A percentile compares a stretch with the other conserved stretches of the same genome.
Conservation (phyloP, 2,797 vertebrate genomes). For the Darevskia nairensis region DNA sequence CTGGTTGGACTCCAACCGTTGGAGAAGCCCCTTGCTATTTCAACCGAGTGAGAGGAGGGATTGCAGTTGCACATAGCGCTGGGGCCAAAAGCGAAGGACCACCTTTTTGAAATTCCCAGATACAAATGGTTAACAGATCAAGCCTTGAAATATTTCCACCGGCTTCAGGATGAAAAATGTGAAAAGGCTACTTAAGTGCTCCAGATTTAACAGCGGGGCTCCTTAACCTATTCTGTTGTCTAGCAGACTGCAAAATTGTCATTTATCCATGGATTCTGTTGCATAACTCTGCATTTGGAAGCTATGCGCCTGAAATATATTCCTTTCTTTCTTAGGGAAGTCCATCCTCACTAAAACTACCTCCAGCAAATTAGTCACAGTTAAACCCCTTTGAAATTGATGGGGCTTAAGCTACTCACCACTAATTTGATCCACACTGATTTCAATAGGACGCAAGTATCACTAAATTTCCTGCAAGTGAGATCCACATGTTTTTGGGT, state of each 20-base stretch:
- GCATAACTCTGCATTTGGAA: not conserved
- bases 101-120: not conserved
- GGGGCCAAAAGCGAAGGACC: not conserved
- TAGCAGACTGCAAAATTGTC: not conserved
- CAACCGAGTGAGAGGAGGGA: not conserved
- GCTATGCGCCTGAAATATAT: not conserved
- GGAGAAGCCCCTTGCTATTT: slow-evolving; percentile 37
- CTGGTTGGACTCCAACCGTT: slow-evolving; percentile 48
- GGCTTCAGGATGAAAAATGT: not conserved
- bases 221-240: not conserved
- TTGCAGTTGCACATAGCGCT: not conserved
- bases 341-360: not conserved
- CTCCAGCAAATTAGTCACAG: not conserved
- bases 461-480: not conserved
- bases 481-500: not conserved
- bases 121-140: not conserved
- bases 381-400: not conserved
- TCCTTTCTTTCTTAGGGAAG: not conserved
- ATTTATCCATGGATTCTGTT: not conserved
- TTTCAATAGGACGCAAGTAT: not conserved
- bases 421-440: not conserved
- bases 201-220: not conserved
- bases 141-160: not conserved
- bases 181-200: not conserved
- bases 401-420: not conserved